phyloP scores from a whole-genome alignment of 1,140 invertebrate genomes.

The Armadillidium nasatum region DNA sequence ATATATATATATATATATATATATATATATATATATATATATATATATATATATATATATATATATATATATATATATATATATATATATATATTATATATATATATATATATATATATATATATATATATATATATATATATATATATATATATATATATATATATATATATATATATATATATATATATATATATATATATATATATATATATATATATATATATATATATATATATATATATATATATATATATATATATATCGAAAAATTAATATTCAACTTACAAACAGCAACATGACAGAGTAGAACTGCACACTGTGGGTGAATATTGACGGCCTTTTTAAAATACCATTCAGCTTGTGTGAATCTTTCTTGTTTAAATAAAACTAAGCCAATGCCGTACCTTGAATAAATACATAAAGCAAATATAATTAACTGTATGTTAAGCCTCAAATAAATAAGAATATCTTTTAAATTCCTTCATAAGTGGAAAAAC shows the following conservation, averaged over 20 bases:
- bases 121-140: not conserved
- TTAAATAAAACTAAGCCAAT: conserved; percentile 97
- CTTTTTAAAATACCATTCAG: conserved; percentile 84
- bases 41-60: not conserved
- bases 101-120: conserved; percentile 20
- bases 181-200: too few relatives aligned
- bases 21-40: not conserved
- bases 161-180: not conserved
- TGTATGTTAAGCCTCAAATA: too few relatives aligned
- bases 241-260: too few relatives aligned
- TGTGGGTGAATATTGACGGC: conserved; percentile 87
- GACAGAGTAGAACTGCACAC: conserved; percentile 90
- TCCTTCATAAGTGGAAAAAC: too few relatives aligned
- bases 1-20: conserved; percentile 18
- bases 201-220: too few relatives aligned
- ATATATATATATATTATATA: too few relatives aligned
- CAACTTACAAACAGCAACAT: conserved; percentile 80
- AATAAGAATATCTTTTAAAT: not conserved
- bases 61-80: not conserved
- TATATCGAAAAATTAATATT: not conserved
- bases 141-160: not conserved
- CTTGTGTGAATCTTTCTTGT: conserved; percentile 86
- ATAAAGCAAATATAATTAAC: too few relatives aligned
- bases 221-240: too few relatives aligned
- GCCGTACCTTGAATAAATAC: conserved; percentile 66